Base-by-base conservation (phyloP, 2,797 vertebrate genomes). In the Pelodytes ibericus region DNA sequence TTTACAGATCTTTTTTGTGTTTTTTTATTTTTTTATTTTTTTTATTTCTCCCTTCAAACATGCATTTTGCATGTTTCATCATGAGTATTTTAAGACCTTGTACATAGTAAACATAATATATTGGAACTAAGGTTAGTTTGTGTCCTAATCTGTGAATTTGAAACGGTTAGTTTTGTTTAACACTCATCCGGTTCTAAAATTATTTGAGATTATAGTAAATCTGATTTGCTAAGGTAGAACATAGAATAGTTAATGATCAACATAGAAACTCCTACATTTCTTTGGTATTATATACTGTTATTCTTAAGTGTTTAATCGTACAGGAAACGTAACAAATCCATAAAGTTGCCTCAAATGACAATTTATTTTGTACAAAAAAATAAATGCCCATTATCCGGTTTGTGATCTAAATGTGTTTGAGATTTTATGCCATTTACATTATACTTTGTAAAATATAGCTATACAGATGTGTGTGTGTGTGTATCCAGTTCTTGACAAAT, bases 41-140 rank as follows among this genome's bases (percentile, higher is more conserved):
- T 36, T 36, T 36, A 4, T 36, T 36, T 36, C 33, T 36, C 33
- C 33, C 33, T 6, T 3, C 20, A 22, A 20, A 53, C 49, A 53
- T 53, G 20, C 18, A 53, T 44, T 13, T 44, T 44, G 41, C 41
- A 44, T 44, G 41, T 44, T 44, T 44, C 41, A 44, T 44, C 13
- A 16, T 10, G 8, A 53, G 51, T 49, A 13, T 49, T 49, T 49
- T 15, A 3, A 18, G 8, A 3, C 8, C 11, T 53, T 24, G 22
- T 53, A 53, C 11, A 53, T 53, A 24, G 51, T 53, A 24, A 53
- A 53, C 51, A 22, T 53, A 24, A 53, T 53, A 24, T 53, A 53
- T 24, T 44, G 41, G 11, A 44, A 44, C 18, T 44, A 44, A n/a
- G 15, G 3, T 44, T 44, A 3, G 13, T 8, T 44, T 44, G 11